These are phyloP conservation scores for Prosopocoilus inquinatus DNA, from an alignment of 2,888 invertebrate species.

Conservation along the genomic window DNA sequence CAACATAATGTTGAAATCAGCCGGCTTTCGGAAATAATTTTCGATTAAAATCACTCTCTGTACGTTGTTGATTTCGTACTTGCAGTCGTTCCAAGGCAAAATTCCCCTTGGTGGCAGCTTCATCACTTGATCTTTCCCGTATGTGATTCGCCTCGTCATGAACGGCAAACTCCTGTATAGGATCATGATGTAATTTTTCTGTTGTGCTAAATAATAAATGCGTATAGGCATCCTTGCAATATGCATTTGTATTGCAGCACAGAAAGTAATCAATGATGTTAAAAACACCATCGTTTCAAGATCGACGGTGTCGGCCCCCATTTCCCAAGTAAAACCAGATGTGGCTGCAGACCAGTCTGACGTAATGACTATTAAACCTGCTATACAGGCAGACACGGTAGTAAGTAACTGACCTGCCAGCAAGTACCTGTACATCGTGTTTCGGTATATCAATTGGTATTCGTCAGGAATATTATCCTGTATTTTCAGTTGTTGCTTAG, in stretches of 20 bases:
- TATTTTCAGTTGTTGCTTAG: conserved; percentile 26
- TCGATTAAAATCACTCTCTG: conserved; percentile 39
- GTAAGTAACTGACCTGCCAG: conserved; percentile 34
- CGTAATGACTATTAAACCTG: conserved; percentile 24
- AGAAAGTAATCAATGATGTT: conserved; percentile 29
- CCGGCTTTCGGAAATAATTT: conserved; percentile 41
- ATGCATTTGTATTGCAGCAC: conserved; percentile 32
- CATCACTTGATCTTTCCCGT: conserved; percentile 34
- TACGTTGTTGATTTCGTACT: conserved; percentile 34
- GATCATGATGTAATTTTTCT: conserved; percentile 40
- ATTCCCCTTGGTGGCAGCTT: conserved; percentile 29
- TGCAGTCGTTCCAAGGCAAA: conserved; percentile 38
- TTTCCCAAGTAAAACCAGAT: too few species aligned
- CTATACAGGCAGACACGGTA: conserved; percentile 24
- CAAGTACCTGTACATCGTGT: conserved; percentile 38
- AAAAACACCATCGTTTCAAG: conserved; percentile 33
- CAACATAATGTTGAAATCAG: conserved; percentile 46
- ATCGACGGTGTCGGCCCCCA: conserved; percentile 16
- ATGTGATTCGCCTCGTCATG: conserved; percentile 27
- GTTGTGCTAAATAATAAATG: conserved; percentile 41
- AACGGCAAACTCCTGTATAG: conserved; percentile 35
- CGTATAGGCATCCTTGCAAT: conserved; percentile 40
- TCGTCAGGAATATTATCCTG: conserved; percentile 41
- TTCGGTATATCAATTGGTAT: conserved; percentile 44
- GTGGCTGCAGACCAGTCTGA: conserved; percentile 9